Conservation (phyloP, 2,113 vertebrate genomes). For the Hydrochoerus hydrochaeris region DNA sequence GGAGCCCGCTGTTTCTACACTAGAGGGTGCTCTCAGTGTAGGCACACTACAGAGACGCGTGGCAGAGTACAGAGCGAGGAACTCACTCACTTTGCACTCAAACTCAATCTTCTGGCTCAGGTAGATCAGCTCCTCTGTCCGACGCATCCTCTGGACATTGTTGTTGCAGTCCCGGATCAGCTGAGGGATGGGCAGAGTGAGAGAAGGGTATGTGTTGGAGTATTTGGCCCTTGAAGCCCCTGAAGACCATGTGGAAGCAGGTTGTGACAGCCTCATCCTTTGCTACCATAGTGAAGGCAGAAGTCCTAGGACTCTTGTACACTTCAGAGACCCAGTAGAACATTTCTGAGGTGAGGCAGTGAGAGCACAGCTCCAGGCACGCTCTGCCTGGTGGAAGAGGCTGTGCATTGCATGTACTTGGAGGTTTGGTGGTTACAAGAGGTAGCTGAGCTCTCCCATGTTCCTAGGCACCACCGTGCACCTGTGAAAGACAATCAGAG, state of each 20-base stretch:
- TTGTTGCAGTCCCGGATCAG: slow-evolving; percentile 96
- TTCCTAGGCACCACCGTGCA: neutral
- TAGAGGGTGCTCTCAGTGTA: neutral
- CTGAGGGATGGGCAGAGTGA: slow-evolving; percentile 78
- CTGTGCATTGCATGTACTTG: fast-evolving
- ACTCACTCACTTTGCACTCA: slow-evolving; percentile 93
- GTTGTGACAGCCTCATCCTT: neutral
- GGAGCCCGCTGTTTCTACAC: fast-evolving
- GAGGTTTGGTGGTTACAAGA: neutral
- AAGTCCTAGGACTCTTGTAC: neutral
- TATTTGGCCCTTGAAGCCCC: neutral
- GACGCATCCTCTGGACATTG: slow-evolving; percentile 96
- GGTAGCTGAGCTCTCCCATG: neutral
- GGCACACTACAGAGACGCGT: fast-evolving
- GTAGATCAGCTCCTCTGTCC: slow-evolving; percentile 95
- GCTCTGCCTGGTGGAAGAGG: neutral
- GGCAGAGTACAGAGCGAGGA: neutral
- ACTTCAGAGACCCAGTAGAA: neutral
- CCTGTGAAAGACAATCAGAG: neutral
- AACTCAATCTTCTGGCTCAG: slow-evolving; percentile 97
- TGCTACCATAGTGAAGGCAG: neutral
- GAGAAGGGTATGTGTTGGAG: neutral
- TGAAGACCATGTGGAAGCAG: neutral
- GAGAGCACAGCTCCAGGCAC: fast-evolving
- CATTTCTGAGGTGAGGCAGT: neutral